These are phyloP conservation scores for Lindbergichthys nudifrons DNA, from an alignment of 2,797 vertebrate genomes.

Conservation along the genomic window DNA sequence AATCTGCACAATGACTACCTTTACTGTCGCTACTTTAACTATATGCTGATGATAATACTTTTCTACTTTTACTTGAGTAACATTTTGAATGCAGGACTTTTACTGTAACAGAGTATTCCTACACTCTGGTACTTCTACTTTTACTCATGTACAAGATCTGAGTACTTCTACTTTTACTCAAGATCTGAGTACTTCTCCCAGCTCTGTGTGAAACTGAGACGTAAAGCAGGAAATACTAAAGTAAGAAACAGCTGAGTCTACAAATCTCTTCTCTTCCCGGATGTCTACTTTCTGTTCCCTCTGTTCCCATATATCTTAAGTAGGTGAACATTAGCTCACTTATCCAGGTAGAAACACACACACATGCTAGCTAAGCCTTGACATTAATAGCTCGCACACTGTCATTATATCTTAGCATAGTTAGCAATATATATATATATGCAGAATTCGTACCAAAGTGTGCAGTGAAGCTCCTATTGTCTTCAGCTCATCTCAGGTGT, in stretches of 20 bases:
- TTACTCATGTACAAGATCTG: no score
- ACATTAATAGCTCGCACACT: no score
- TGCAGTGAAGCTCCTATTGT: not conserved
- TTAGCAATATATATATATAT: not conserved
- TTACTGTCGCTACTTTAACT: no score
- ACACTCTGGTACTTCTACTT: no score
- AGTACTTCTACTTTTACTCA: no score
- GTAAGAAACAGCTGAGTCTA: not conserved
- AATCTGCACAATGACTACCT: no score
- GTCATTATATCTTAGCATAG: not conserved
- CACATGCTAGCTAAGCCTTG: not conserved
- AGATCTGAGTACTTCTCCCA: no score
- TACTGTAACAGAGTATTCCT: no score
- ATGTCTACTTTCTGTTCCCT: not conserved
- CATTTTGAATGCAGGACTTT: no score
- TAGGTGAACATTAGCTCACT: not conserved
- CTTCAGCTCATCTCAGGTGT: slow-evolving; percentile 27
- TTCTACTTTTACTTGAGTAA: no score
- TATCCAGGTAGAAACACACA: not conserved
- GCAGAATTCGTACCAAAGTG: not conserved
- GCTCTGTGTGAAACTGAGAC: no score
- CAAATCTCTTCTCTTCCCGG: not conserved
- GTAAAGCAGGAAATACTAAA: not conserved
- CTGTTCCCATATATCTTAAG: not conserved
- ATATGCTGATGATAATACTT: no score